Conservation (phyloP, 2,888 invertebrate species). For the Gastrophysa polygoni region DNA sequence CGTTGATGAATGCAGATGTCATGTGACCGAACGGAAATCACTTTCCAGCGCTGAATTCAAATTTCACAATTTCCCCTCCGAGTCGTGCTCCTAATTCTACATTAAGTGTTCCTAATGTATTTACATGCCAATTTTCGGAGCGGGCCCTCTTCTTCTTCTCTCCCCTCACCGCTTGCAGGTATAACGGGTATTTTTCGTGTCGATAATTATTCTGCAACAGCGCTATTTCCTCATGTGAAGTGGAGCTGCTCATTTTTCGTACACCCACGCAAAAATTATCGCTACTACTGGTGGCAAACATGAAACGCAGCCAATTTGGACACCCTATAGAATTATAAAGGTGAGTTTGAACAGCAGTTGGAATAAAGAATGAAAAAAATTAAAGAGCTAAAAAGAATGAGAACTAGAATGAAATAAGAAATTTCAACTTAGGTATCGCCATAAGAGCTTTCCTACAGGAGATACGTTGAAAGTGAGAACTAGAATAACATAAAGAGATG, state of each 20-base stretch:
- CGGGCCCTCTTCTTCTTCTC: slow-evolving; percentile 15
- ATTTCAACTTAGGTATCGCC: too few relatives aligned
- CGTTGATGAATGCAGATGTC: slow-evolving; percentile 46
- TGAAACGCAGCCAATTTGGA: too few relatives aligned
- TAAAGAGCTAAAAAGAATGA: too few relatives aligned
- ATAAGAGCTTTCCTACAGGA: too few relatives aligned
- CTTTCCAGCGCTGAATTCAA: slow-evolving; percentile 54
- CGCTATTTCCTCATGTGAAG: background rate
- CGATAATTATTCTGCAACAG: slow-evolving; percentile 16
- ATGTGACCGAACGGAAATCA: slow-evolving; percentile 53
- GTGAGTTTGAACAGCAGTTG: too few relatives aligned
- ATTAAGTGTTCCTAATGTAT: slow-evolving; percentile 55
- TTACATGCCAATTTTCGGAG: slow-evolving; percentile 52
- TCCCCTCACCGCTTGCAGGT: slow-evolving; percentile 5
- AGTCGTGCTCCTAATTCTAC: slow-evolving; percentile 54
- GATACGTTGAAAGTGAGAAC: too few relatives aligned
- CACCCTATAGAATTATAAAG: too few relatives aligned
- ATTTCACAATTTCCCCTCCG: slow-evolving; percentile 57
- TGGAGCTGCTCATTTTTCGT: background rate
- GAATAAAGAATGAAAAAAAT: too few relatives aligned
- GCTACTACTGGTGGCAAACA: too few relatives aligned
- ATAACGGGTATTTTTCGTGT: slow-evolving; percentile 16
- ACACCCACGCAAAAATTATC: background rate
- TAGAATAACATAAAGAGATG: too few relatives aligned
- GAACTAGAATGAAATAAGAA: too few relatives aligned